phyloP scores from a whole-genome alignment of 2,888 invertebrate genomes.

The Cetonia aurata region DNA sequence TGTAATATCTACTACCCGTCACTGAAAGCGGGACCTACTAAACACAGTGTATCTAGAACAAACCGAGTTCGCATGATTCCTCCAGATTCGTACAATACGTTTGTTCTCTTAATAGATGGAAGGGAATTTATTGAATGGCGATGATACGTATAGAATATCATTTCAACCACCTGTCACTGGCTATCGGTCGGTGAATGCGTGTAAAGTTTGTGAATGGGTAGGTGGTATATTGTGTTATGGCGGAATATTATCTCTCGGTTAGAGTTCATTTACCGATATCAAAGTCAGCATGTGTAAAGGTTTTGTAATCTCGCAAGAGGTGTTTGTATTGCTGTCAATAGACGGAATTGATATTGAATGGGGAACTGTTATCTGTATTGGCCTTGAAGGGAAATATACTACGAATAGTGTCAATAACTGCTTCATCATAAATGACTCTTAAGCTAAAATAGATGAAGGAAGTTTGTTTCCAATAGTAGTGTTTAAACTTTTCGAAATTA shows the following conservation, averaged over 20 bases:
- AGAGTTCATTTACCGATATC: slow-evolving; percentile 13
- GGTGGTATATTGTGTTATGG: background rate
- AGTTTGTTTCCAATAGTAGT: too few relatives aligned
- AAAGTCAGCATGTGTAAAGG: background rate
- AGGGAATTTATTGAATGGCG: slow-evolving; percentile 24
- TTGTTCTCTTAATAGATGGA: slow-evolving; percentile 19
- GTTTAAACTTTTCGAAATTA: too few relatives aligned
- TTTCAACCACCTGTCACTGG: slow-evolving; percentile 29
- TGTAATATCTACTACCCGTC: slow-evolving; percentile 14
- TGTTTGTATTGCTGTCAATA: background rate
- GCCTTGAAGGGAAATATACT: too few relatives aligned
- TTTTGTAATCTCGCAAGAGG: background rate
- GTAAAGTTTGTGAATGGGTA: slow-evolving; percentile 1
- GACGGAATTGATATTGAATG: too few relatives aligned
- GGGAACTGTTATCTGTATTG: too few relatives aligned
- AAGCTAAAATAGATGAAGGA: too few relatives aligned
- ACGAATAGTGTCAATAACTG: too few relatives aligned
- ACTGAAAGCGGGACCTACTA: slow-evolving; percentile 19
- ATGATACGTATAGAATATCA: slow-evolving; percentile 18
- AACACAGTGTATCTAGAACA: slow-evolving; percentile 27
- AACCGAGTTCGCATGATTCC: slow-evolving; percentile 15
- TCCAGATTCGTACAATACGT: slow-evolving; percentile 21
- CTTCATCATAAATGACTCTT: too few relatives aligned
- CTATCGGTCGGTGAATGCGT: background rate
- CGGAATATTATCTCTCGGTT: slow-evolving; percentile 3